Conservation (phyloP, 2,888 invertebrate species). For the Andrena camellia region DNA sequence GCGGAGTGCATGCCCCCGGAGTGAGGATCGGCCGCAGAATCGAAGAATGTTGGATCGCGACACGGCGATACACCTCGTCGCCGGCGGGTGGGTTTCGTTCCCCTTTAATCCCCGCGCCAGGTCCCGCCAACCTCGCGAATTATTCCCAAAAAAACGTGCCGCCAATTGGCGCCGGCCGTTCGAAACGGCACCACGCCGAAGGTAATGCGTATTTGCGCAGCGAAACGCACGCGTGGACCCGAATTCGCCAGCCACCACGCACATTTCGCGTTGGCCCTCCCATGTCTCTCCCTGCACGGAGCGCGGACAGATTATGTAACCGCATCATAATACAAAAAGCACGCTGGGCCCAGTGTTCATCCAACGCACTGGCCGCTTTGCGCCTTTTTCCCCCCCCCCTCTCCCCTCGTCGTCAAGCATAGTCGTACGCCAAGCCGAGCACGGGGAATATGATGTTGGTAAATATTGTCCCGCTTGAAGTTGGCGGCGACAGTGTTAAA, state of each 20-base stretch:
- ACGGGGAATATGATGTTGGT: background rate
- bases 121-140: background rate
- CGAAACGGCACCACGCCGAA: background rate
- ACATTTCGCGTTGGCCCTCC: background rate
- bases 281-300: background rate
- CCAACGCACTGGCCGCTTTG: background rate
- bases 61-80: conserved; percentile 96
- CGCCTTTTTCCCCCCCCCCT: background rate
- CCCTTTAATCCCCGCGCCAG: background rate
- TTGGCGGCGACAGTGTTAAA: background rate
- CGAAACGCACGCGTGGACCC: background rate
- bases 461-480: conserved; percentile 3
- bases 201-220: conserved; percentile 17
- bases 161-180: conserved; percentile 11
- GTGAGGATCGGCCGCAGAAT: conserved; percentile 33
- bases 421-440: background rate
- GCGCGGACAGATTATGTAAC: conserved; percentile 12
- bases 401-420: background rate
- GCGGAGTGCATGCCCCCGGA: conserved; percentile 57
- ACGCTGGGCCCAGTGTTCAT: background rate
- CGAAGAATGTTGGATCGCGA: conserved; percentile 91
- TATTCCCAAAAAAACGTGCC: background rate
- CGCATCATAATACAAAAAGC: background rate
- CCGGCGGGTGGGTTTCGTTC: conserved; percentile 94
- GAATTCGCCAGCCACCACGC: background rate